phyloP scores from a whole-genome alignment of 1,140 invertebrate genomes.

The Gryllus bimaculatus region DNA sequence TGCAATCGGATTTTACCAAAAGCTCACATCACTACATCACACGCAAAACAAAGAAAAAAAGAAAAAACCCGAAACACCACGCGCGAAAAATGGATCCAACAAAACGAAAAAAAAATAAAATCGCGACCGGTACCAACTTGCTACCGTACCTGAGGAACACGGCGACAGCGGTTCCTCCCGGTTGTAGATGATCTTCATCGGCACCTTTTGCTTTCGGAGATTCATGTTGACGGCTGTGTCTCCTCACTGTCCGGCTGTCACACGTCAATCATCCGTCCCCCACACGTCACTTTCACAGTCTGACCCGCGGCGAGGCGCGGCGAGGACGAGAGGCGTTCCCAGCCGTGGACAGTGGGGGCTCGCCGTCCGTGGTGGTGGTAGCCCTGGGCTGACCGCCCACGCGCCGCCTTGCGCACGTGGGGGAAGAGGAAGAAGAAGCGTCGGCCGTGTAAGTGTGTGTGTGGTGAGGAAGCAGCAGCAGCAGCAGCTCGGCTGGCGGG shows the following conservation, averaged over 20 bases:
- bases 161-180: neutral
- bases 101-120: neutral
- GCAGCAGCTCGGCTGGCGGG: neutral
- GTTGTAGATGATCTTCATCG: neutral
- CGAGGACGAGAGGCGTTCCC: no score
- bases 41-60: neutral
- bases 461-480: neutral
- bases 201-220: neutral
- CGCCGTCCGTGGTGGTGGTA: no score
- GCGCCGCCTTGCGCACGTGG: no score
- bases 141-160: neutral
- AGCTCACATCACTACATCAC: neutral
- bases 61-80: neutral
- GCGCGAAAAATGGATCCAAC: neutral
- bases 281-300: neutral
- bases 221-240: neutral
- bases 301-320: no score
- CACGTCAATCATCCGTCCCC: neutral
- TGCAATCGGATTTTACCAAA: no score
- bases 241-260: neutral
- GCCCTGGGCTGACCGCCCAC: no score
- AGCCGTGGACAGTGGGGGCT: no score
- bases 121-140: neutral
- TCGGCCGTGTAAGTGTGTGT: no score
- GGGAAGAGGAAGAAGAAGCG: no score